Base-by-base conservation (phyloP, 2,113 vertebrate species). In the Scortum barcoo region DNA sequence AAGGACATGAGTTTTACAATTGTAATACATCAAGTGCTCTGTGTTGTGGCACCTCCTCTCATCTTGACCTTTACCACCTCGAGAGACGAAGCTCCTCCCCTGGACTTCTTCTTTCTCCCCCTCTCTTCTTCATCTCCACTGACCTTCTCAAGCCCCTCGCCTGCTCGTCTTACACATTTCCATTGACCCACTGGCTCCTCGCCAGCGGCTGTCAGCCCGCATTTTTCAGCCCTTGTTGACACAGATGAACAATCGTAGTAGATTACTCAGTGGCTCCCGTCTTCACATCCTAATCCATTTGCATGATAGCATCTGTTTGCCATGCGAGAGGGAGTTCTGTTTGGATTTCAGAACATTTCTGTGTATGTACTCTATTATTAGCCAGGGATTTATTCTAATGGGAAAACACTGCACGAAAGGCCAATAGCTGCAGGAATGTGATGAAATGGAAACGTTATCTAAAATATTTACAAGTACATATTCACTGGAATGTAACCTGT, bases 181-280 rank as follows among this genome's bases (percentile, higher is more conserved):
- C 88, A 88, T 72, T 93, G 87, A 91, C 91, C 88, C 78, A 62
- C 79, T 26, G 71, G 85, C 90, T 89, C 76, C 83, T 61, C 36
- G 83, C 89, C 86, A 84, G 86, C 30, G 40, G 81, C 92, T 93
- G 94, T 94, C 95, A 91, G 81, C 76, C 67, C 42, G 51, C 78
- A 90, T 95, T 94, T 92, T 89, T 92, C 91, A 92, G 88, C 80
- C 53, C 48, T 28, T 80, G 83, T 91, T 86, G 91, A 93, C 91
- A 87, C 76, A 87, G 88, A 90, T 94, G 92, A 93, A 86, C 85
- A 92, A 81, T 93, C 42, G 63, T 74, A 50, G 80, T 19, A 76
- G 84, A 92, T 92, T 90, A 92, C 89, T 91, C 88, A 80, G 60
- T 67, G 71, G 73, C 78, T 84, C 72, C 26, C 84, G 46, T 67